Evolutionary conservation across 2,888 invertebrate genomes (phyloP).

Genomic region (Polydrusus cervinus): DNA sequence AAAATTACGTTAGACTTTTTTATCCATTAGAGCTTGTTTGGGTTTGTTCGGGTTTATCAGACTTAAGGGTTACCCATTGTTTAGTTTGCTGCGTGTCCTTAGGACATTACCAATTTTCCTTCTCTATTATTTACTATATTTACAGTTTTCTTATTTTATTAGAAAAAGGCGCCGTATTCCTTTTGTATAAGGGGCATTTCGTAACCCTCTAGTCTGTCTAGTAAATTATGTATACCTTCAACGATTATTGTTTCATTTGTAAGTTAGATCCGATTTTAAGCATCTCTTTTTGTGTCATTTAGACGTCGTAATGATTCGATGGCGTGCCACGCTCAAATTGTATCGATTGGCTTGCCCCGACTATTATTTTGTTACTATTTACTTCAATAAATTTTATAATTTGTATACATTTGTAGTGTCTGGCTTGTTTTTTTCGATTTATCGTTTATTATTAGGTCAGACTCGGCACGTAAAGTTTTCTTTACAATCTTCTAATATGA

Average conservation of each 20-base stretch:
- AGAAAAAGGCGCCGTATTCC: background rate
- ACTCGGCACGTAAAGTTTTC: too few species aligned
- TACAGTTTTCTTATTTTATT: background rate
- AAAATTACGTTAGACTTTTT: too few species aligned
- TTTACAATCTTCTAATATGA: too few species aligned
- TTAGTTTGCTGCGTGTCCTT: too few species aligned
- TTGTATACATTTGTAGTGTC: background rate
- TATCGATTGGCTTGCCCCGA: slow-evolving; percentile 5
- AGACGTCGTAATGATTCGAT: slow-evolving; percentile 34
- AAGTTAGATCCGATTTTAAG: slow-evolving; percentile 10
- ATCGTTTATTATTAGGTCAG: background rate
- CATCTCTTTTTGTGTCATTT: slow-evolving; percentile 25
- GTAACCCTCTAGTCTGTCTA: background rate
- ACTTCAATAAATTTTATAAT: background rate
- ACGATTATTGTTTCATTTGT: slow-evolving; percentile 20
- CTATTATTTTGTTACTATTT: slow-evolving; percentile 7
- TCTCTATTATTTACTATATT: too few species aligned
- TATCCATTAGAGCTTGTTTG: too few species aligned
- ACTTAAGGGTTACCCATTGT: too few species aligned
- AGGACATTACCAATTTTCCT: too few species aligned
- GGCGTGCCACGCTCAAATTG: slow-evolving; percentile 23
- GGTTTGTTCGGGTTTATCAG: too few species aligned
- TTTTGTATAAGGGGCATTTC: background rate
- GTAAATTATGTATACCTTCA: slow-evolving; percentile 5
- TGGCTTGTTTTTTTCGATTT: background rate